These are phyloP conservation scores for Acleris emargana DNA, from an alignment of 2,888 invertebrate genomes.

Conservation along the genomic window DNA sequence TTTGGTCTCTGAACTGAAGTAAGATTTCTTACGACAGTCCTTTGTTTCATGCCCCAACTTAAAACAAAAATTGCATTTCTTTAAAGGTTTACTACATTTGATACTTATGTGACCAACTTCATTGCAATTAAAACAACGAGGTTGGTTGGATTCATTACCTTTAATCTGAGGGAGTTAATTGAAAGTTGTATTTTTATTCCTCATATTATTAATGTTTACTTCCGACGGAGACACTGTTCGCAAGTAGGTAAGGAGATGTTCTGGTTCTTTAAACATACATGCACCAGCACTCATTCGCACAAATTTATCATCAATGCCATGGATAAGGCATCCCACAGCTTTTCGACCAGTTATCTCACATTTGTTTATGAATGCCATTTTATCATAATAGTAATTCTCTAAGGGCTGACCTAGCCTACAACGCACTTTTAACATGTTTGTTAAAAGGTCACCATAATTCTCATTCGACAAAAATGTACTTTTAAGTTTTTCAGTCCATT, in stretches of 20 bases:
- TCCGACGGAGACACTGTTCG: constrained; percentile 19
- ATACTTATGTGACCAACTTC: constrained; percentile 35
- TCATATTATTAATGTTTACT: neutral
- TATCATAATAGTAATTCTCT: constrained; percentile 42
- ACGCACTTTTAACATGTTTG: constrained; percentile 37
- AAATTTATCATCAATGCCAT: constrained; percentile 42
- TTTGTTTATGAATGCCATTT: constrained; percentile 40
- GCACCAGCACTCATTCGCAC: constrained; percentile 39
- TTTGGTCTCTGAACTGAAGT: constrained; percentile 10
- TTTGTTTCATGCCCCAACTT: no score
- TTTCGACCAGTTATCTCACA: constrained; percentile 39
- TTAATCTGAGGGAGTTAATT: no score
- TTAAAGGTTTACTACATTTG: constrained; percentile 34
- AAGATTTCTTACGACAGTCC: constrained; percentile 16
- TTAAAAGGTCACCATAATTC: constrained; percentile 40
- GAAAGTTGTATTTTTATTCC: constrained; percentile 1
- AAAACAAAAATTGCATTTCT: no score
- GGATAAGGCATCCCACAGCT: constrained; percentile 41
- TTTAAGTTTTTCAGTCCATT: constrained; percentile 42
- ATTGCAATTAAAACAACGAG: constrained; percentile 10
- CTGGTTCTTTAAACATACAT: constrained; percentile 38
- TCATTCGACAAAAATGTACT: constrained; percentile 41
- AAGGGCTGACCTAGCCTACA: constrained; percentile 40
- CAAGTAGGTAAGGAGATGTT: constrained; percentile 35
- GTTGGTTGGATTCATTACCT: no score